These are phyloP conservation scores for Diachrysia chrysitis DNA, from an alignment of 2,888 invertebrate genomes.

Conservation along the genomic window DNA sequence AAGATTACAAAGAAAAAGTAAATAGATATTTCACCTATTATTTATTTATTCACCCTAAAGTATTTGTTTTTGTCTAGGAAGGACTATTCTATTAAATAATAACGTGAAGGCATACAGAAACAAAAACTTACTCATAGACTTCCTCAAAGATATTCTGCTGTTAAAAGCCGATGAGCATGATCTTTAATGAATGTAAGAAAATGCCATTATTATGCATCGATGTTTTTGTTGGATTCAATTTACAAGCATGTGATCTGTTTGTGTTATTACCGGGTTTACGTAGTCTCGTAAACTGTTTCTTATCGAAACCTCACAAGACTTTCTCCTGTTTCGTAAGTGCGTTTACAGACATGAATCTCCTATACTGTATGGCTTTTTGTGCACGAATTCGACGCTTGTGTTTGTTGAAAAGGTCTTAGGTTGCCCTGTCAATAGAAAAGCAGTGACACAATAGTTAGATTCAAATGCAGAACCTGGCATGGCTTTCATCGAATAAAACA, in stretches of 20 bases:
- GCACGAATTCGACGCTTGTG: no score
- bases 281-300: background rate
- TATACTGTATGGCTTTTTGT: background rate
- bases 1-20: no score
- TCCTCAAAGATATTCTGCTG: no score
- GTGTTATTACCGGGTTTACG: slow-evolving; percentile 1
- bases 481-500: no score
- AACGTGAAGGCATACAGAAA: background rate
- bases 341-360: background rate
- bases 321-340: background rate
- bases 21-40: no score
- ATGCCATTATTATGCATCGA: background rate
- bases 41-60: no score
- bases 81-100: slow-evolving; percentile 3
- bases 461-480: background rate
- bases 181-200: background rate
- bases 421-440: no score
- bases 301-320: background rate
- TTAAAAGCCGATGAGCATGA: background rate
- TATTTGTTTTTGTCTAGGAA: background rate
- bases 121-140: background rate
- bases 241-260: slow-evolving; percentile 1
- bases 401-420: no score
- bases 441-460: background rate
- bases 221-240: slow-evolving; percentile 4